Base-by-base conservation (phyloP, 2,113 vertebrate species). In the Microtus ochrogaster region DNA sequence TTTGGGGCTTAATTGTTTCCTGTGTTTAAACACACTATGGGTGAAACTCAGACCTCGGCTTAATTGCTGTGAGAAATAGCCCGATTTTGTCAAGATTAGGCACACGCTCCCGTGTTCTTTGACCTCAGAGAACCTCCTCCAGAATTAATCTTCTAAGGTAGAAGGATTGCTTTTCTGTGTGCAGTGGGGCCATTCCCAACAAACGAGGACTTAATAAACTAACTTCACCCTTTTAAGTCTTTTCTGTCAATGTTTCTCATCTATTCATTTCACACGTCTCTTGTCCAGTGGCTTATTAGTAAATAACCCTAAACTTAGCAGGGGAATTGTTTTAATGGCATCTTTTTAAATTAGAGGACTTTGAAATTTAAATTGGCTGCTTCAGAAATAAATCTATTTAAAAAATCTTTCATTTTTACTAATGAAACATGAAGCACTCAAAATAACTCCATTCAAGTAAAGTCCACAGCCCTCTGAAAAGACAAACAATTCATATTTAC, bases 11-110 rank as follows among this genome's bases (percentile, higher is more conserved):
- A 99, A 99, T 99, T 99, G 99, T 99, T 99, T 99, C 98, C 98
- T 99, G 99, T 99, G 98, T 98, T 99, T 99, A 99, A 99, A 99
- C 99, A 98, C 98, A 98, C 99, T 98, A 97, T 97, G 98, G 99
- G 98, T 98, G 99, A 99, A 99, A 99, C 98, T 98, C 98, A 98
- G 99, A 99, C 99, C 98, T 99, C 98, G 98, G 98, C 97, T 99
- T 99, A 99, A 99, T 99, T 99, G 99, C 99, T 99, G 98, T 98
- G 98, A 99, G 99, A 99, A 99, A 98, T 98, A 98, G 98, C 97
- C 98, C 98, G 99, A 99, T 99, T 99, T 99, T 98, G 97, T 98
- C 95, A 98, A 99, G 99, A 99, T 99, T 99, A 99, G 99, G 98
- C 98, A 99, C 98, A 99, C 98, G 98, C 98, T 98, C 98, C 96